Conservation (phyloP, 2,888 invertebrate genomes). For the Eulithis prunata region DNA sequence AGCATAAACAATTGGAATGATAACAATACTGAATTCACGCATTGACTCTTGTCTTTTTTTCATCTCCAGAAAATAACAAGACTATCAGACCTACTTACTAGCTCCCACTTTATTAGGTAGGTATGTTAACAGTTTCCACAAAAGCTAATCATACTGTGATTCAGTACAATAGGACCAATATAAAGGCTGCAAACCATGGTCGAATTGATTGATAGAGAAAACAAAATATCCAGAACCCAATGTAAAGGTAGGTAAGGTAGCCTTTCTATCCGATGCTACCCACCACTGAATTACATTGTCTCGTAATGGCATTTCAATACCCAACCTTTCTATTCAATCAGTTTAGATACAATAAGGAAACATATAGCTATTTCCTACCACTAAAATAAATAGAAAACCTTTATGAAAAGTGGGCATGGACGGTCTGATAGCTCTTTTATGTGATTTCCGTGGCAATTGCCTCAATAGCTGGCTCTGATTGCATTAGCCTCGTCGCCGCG, state of each 20-base stretch:
- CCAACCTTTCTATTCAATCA: slow-evolving; percentile 20
- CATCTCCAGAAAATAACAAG: no score
- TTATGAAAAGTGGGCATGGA: slow-evolving; percentile 50
- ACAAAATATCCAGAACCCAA: no score
- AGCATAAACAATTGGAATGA: slow-evolving; percentile 11
- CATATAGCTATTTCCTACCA: slow-evolving; percentile 37
- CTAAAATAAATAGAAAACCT: slow-evolving; percentile 56
- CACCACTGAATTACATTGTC: no score
- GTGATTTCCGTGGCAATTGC: slow-evolving; percentile 65
- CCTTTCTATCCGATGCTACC: not conserved
- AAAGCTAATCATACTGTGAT: no score
- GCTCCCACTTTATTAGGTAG: no score
- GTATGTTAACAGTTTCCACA: no score
- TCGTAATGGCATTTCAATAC: slow-evolving; percentile 1
- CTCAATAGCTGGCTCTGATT: slow-evolving; percentile 61
- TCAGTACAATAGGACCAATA: no score
- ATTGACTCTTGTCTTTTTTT: no score
- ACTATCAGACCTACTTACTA: no score
- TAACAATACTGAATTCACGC: not conserved
- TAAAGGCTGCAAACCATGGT: no score
- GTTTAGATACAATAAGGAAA: slow-evolving; percentile 38
- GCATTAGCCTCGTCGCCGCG: slow-evolving; percentile 51
- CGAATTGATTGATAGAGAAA: no score
- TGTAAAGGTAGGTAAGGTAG: not conserved
- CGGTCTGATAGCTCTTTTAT: slow-evolving; percentile 56